Base-by-base conservation (phyloP, 2,797 vertebrate genomes). In the Rhinoraja longicauda region DNA sequence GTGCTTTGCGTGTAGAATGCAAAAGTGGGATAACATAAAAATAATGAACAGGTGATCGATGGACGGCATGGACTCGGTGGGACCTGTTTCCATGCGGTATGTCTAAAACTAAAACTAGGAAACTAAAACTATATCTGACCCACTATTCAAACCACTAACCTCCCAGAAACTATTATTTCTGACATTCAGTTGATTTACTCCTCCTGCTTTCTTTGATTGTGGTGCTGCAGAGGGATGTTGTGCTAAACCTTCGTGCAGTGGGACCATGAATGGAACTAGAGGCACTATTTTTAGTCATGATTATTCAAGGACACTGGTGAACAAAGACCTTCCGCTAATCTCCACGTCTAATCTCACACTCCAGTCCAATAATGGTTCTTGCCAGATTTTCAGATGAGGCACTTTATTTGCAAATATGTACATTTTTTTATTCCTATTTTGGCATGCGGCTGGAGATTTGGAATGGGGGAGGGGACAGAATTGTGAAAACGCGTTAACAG, bases 141-240 rank as follows among this genome's bases (percentile, higher is more conserved):
- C 32, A 70, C 13, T 39, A 4, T 32, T 70, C 86, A 70, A 19
- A 17, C 64, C 21, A 70, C 32, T 39, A 70, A 39, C 86, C n/a
- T 72, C 72, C 88, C 32, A 45, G 64, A 72, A 45, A 72, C 67
- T 72, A 91, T 91, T 72, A 72, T 72, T 91, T 91, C 67, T 91
- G 88, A 45, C 67, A 72, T 72, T 91, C 88, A 39, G 45, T 64
- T 91, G 64, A 91, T 70, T 91, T 62, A 26, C 88, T 91, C 64
- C 67, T 32, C 67, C 67, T 73, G 36, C 67, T 91, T 91, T 91
- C 32, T 72, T 91, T 91, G 88, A 91, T 72, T 72, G 36, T 45
- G 32, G 67, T 70, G 32, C 88, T 70, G 88, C 88, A 72, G 62
- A 39, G 64, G 36, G 64, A 70, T 90, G 67, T 90, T 39, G 32